phyloP scores from a whole-genome alignment of 2,113 vertebrate genomes.

The Acanthochromis polyacanthus region DNA sequence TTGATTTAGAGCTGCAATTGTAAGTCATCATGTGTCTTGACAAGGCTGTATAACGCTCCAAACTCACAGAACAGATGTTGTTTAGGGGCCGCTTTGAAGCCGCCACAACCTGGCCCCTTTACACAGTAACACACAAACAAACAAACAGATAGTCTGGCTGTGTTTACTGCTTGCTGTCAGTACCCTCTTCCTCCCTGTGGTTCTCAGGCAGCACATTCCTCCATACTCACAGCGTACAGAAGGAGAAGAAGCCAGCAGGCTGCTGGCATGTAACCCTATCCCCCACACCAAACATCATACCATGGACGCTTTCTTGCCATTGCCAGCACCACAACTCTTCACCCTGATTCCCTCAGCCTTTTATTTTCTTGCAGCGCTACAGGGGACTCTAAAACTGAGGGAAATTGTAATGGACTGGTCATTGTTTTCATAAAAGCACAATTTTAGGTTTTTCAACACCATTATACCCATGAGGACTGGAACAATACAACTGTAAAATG shows the following conservation, averaged over 20 bases:
- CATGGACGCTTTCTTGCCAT: slow-evolving; percentile 50
- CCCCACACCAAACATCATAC: slow-evolving; percentile 71
- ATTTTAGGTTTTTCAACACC: background rate
- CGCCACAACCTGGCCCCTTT: slow-evolving; percentile 29
- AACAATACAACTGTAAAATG: background rate
- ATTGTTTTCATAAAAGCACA: slow-evolving; percentile 6
- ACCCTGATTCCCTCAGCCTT: slow-evolving; percentile 16
- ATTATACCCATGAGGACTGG: background rate
- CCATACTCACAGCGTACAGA: slow-evolving; percentile 49
- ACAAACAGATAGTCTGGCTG: slow-evolving; percentile 65
- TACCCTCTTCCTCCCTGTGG: slow-evolving; percentile 70
- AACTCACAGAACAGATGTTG: slow-evolving; percentile 71
- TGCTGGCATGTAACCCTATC: slow-evolving; percentile 76
- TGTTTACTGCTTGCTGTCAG: slow-evolving; percentile 70
- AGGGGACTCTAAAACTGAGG: slow-evolving; percentile 20
- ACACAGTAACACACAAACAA: slow-evolving; percentile 72
- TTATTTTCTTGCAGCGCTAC: slow-evolving; percentile 36
- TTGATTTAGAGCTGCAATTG: slow-evolving; percentile 78
- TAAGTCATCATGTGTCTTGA: slow-evolving; percentile 62
- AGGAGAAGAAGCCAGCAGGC: slow-evolving; percentile 68
- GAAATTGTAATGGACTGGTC: background rate
- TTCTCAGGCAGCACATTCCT: slow-evolving; percentile 76
- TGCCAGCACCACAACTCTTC: slow-evolving; percentile 56
- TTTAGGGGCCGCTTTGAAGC: slow-evolving; percentile 58
- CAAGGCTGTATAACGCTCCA: slow-evolving; percentile 34